Conservation (phyloP, 2,888 invertebrate genomes). For the Tachina grossa region DNA sequence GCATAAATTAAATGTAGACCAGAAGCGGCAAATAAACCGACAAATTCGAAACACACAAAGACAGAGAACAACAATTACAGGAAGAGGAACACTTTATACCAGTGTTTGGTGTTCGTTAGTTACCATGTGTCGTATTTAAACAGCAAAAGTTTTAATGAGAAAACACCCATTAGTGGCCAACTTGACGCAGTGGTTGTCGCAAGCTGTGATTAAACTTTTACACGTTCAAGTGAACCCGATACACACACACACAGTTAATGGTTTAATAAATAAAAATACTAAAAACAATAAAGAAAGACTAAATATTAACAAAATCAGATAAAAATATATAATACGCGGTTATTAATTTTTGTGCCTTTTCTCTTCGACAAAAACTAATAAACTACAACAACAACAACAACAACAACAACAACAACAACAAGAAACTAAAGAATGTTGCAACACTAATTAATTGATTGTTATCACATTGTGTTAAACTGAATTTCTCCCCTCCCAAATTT, state of each 20-base stretch:
- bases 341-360: constrained; percentile 2
- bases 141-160: constrained; percentile 63
- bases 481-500: constrained; percentile 51
- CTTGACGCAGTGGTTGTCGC: constrained; percentile 52
- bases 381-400: constrained; percentile 38
- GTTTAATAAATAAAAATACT: constrained; percentile 11
- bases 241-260: neutral
- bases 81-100: neutral
- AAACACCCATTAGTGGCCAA: constrained; percentile 69
- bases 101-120: neutral
- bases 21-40: constrained; percentile 42
- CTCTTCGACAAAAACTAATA: constrained; percentile 26
- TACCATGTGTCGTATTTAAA: neutral
- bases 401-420: constrained; percentile 41
- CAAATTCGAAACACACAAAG: constrained; percentile 12
- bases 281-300: constrained; percentile 15
- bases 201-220: constrained; percentile 69
- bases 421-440: constrained; percentile 52
- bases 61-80: constrained; percentile 1
- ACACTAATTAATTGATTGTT: constrained; percentile 71
- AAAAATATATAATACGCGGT: constrained; percentile 22
- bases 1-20: constrained; percentile 66
- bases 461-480: constrained; percentile 52
- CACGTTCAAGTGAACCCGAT: constrained; percentile 45
- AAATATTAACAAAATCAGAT: constrained; percentile 49